Conservation (phyloP, 2,113 vertebrate species). For the Pachycephala philippinensis region DNA sequence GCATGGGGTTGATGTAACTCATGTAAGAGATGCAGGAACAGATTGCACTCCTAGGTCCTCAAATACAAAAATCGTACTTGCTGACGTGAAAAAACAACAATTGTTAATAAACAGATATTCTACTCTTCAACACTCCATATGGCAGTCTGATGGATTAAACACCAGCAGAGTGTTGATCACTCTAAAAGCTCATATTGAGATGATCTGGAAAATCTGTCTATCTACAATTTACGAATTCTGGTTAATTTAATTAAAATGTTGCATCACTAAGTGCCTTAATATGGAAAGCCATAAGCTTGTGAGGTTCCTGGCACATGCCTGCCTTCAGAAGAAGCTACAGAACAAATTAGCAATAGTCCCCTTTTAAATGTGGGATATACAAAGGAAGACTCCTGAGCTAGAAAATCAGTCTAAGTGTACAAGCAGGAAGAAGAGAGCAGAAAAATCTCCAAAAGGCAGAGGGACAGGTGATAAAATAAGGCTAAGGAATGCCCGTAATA, state of each 20-base stretch:
- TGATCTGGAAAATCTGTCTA: constrained; percentile 64
- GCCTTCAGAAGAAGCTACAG: not conserved
- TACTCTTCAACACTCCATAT: constrained; percentile 56
- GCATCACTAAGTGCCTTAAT: constrained; percentile 63
- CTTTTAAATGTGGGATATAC: not conserved
- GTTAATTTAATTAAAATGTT: constrained; percentile 66
- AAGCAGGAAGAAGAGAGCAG: not conserved
- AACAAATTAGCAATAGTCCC: not conserved
- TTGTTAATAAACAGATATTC: constrained; percentile 61
- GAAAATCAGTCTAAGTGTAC: not conserved
- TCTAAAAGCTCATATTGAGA: constrained; percentile 58
- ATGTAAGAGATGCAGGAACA: not conserved
- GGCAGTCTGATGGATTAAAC: constrained; percentile 57
- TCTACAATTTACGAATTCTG: constrained; percentile 55
- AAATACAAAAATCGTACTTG: not conserved
- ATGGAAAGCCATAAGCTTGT: constrained; percentile 44
- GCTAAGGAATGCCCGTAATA: not conserved
- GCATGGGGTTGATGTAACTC: not conserved
- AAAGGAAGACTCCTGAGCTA: not conserved
- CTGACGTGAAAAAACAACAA: constrained; percentile 33
- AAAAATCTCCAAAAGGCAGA: not conserved
- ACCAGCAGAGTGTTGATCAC: constrained; percentile 56
- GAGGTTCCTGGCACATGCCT: constrained; percentile 22
- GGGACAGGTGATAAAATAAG: not conserved
- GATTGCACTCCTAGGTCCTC: not conserved